A percentile compares a stretch with the other conserved stretches of the same genome.
Evolutionary conservation across 2,113 vertebrate genomes (phyloP).

Genomic region (Puntigrus tetrazona): DNA sequence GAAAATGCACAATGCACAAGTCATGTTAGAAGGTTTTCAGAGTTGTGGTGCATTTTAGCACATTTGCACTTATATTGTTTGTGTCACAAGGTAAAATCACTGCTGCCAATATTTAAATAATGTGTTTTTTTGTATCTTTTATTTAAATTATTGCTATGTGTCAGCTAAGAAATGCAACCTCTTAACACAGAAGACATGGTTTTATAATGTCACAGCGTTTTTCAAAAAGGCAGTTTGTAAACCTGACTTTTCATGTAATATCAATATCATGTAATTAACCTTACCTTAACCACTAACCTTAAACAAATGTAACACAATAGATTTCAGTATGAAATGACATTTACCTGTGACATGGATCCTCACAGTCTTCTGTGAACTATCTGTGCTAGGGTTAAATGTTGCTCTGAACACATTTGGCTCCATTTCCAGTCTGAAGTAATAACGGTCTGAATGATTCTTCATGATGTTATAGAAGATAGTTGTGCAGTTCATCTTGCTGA

Average conservation of each 20-base stretch:
- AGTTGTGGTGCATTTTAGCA: neutral
- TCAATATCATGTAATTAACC: no score
- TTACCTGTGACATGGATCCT: conserved; percentile 53
- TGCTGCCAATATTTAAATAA: neutral
- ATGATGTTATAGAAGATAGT: no score
- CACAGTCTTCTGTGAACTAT: neutral
- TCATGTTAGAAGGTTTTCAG: neutral
- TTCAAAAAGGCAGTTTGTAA: no score
- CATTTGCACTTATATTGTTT: neutral
- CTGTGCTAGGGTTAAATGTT: neutral
- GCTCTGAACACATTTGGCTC: accelerated
- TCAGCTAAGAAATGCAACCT: neutral
- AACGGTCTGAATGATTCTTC: no score
- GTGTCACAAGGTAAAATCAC: neutral
- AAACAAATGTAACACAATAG: no score
- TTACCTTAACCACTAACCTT: no score
- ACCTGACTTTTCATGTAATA: no score
- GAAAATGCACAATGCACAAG: neutral
- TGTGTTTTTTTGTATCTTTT: neutral
- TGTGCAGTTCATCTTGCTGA: no score
- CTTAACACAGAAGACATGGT: neutral
- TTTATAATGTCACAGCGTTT: neutral
- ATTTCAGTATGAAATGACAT: no score
- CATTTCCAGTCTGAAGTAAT: no score
- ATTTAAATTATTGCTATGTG: neutral